Evolutionary conservation across 2,888 invertebrate species (phyloP), one percentile per base, ranked within the genome.

Genomic region (Marasmarcha lunaedactyla): DNA sequence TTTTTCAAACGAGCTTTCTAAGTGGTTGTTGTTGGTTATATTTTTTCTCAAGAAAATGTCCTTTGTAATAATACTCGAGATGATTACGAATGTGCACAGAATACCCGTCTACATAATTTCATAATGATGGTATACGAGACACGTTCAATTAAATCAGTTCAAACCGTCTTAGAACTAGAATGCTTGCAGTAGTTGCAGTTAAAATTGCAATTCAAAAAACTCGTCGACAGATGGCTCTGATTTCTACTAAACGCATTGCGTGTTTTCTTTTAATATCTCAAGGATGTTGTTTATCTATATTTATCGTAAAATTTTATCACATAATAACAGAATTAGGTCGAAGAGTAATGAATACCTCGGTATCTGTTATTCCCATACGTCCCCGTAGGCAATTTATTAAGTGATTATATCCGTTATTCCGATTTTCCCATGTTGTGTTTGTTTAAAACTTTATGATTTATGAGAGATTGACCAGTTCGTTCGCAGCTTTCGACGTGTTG

Each of bases 1-100:
- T 81, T 83, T 83, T 81, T 81, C 76, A 77, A 74, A 73, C 60
- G 59, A 63, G 66, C 70, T 76, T 78, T 78, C 78, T 78, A 79
- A 81, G 72, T 78, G 76, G 64, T 46, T 52, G 68, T 51, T 63
- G 57, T 61, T 51, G 55, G 51, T 52, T 56, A 50, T 48, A 27
- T 30, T 35, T 51, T 71, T 74, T 76, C 74, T 74, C 60, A 59
- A 56, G 56, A 53, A 57, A 63, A 70, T 63, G 62, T 64, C 70
- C 64, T 69, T 71, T 68, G 72, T 71, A 70, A 74, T 74, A 71
- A 72, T 67, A 65, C 61, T 63, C 64, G 69, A 61, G 58, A 69
- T 74, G 72, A 78, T 76, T 78, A 66, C 69, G 46, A 64, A 67
- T 48, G 60, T 57, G 59, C 56, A 59, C 30, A 11, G 30, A 9